Conservation (phyloP, 2,797 vertebrate species). For the Denticeps clupeoides region DNA sequence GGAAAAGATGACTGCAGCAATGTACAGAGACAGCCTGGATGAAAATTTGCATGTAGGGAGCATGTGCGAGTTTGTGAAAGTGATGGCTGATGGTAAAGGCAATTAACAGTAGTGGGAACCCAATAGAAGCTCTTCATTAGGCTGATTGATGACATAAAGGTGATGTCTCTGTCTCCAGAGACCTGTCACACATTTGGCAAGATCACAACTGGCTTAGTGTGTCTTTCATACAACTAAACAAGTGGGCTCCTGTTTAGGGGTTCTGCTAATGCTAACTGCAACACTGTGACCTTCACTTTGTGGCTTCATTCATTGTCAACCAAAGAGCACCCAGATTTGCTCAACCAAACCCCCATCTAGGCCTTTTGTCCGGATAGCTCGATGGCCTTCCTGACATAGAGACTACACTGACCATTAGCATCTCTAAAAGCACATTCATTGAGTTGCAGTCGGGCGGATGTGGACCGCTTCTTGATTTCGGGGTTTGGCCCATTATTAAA, state of each 20-base stretch:
- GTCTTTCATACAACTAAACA: not conserved
- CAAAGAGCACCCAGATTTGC: slow-evolving; percentile 3
- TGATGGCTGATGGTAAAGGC: too few species aligned
- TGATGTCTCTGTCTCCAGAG: not conserved
- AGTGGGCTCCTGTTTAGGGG: not conserved
- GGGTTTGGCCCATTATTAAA: slow-evolving; percentile 70
- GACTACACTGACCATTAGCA: slow-evolving; percentile 55
- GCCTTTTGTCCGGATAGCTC: slow-evolving; percentile 15
- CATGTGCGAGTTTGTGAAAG: too few species aligned
- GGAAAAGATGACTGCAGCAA: too few species aligned
- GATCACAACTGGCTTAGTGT: not conserved
- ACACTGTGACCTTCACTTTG: slow-evolving; percentile 10
- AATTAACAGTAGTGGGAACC: too few species aligned
- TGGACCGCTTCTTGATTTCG: slow-evolving; percentile 70
- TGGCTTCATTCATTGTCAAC: slow-evolving; percentile 7
- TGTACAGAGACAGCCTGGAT: too few species aligned
- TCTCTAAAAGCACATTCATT: slow-evolving; percentile 51
- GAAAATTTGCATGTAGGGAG: too few species aligned
- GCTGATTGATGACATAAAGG: not conserved
- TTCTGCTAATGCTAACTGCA: not conserved
- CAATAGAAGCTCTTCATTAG: not conserved
- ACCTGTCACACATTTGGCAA: not conserved
- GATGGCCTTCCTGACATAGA: slow-evolving; percentile 13
- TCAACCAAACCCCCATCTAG: not conserved
- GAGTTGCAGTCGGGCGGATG: slow-evolving; percentile 57